Evolutionary conservation across 2,113 vertebrate species (phyloP), one percentile per base, ranked within the genome.

Genomic region (Hemiprocne comata): DNA sequence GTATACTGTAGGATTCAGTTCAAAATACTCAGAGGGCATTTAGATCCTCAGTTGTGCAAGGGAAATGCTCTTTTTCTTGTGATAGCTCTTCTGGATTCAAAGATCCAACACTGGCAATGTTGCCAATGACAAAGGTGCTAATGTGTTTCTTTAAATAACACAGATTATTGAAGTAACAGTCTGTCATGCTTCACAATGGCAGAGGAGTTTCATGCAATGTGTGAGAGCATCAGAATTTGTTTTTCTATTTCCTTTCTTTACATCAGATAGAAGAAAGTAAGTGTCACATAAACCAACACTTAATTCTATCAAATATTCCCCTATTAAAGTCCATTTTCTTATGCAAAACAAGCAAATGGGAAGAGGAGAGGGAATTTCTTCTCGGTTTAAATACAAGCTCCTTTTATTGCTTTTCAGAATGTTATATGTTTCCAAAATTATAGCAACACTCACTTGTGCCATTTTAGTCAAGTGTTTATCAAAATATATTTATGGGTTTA

Each of bases 71-170:
- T 94, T 85, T 67, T 38, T 31, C 75, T 79, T 73, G 58, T 17
- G 21, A 89, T 75, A 92, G 74, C 38, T 95, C 64, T 95, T 97
- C 80, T 93, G 54, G 73, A 97, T 95, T 93, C 85, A 85, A 96
- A 97, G 87, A 94, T 97, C 92, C 72, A 95, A 82, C 80, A 74
- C 79, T 79, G 60, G 60, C 55, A 87, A 79, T 94, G 80, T 82
- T 94, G 86, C 89, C 96, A 92, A 96, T 97, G 95, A 95, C 83
- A 97, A 72, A 97, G 92, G 95, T 97, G 95, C 55, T 97, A 98
- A 98, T 95, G 87, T 97, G 82, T 90, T 94, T 86, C 89, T 95
- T 96, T 96, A 97, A 97, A 97, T 83, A 97, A 90, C 73, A 96
- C n/a, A 89, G 87, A 95, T 95, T 92, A 96, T 94, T 96, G 90